A percentile compares a stretch with the other conserved stretches of the same genome.
Conservation (phyloP, 2,113 vertebrate genomes). For the Hipposideros armiger region DNA sequence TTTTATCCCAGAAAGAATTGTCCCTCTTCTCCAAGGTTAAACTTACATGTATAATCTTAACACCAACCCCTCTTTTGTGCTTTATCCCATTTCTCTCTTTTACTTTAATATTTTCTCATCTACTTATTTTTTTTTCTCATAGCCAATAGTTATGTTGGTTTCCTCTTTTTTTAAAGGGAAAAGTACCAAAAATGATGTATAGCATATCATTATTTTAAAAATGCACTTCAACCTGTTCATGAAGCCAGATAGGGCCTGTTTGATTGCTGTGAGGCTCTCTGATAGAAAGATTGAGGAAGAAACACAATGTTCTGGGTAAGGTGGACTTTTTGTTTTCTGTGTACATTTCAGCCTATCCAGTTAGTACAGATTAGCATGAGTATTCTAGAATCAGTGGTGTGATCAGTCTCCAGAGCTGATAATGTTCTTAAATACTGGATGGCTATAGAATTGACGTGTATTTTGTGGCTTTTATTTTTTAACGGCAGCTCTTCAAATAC, state of each 20-base stretch:
- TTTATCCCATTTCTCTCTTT: not conserved
- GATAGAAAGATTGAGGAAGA: not conserved
- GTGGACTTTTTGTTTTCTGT: not conserved
- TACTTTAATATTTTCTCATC: not conserved
- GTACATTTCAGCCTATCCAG: not conserved
- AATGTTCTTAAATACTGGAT: not conserved
- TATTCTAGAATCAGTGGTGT: not conserved
- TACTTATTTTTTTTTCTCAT: not conserved
- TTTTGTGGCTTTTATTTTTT: constrained; percentile 55
- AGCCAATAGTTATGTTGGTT: not conserved
- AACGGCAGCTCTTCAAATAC: not conserved
- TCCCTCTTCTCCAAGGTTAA: no score
- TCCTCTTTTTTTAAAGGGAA: not conserved
- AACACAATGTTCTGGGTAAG: not conserved
- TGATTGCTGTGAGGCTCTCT: not conserved
- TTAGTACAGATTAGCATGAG: not conserved
- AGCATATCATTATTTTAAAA: not conserved
- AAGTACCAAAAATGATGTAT: not conserved
- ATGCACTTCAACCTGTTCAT: not conserved
- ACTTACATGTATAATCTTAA: no score
- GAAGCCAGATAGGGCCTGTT: not conserved
- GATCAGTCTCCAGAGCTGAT: not conserved
- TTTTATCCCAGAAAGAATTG: no score
- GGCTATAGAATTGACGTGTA: not conserved
- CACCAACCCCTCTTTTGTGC: no score